A percentile compares a stretch with the other conserved stretches of the same genome.
Evolutionary conservation across 2,113 vertebrate species (phyloP).

Genomic region (Ibidorhyncha struthersii): DNA sequence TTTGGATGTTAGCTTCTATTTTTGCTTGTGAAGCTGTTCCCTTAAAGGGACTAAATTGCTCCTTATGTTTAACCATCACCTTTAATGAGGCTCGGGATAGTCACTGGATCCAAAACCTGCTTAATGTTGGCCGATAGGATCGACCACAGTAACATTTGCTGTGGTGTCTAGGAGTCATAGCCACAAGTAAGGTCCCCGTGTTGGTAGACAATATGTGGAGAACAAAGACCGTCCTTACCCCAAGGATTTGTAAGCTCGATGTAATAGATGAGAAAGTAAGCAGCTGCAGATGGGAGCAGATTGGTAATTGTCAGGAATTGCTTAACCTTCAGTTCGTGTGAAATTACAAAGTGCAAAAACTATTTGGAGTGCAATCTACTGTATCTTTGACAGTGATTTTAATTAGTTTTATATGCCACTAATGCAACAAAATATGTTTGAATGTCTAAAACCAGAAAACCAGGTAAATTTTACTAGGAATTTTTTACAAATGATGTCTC

Average conservation of each 20-base stretch:
- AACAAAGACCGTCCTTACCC: background rate
- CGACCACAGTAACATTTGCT: background rate
- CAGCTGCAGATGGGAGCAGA: background rate
- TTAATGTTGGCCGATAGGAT: background rate
- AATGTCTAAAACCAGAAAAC: background rate
- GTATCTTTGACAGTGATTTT: background rate
- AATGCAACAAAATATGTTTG: background rate
- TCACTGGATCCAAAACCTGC: background rate
- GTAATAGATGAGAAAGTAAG: background rate
- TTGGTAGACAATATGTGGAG: background rate
- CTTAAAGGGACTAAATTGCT: slow-evolving; percentile 24
- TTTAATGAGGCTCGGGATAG: background rate
- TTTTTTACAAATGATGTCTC: background rate
- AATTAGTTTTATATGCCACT: background rate
- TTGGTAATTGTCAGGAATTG: background rate
- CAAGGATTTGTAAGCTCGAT: background rate
- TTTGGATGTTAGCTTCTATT: slow-evolving; percentile 22
- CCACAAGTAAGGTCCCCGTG: background rate
- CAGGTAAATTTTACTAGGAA: background rate
- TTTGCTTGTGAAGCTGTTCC: background rate
- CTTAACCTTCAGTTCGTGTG: background rate
- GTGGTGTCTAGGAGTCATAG: background rate
- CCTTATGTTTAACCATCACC: background rate
- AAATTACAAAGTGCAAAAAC: background rate
- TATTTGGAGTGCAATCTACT: background rate